Conservation (phyloP, 2,888 invertebrate genomes). For the Chrysina gloriosa region DNA sequence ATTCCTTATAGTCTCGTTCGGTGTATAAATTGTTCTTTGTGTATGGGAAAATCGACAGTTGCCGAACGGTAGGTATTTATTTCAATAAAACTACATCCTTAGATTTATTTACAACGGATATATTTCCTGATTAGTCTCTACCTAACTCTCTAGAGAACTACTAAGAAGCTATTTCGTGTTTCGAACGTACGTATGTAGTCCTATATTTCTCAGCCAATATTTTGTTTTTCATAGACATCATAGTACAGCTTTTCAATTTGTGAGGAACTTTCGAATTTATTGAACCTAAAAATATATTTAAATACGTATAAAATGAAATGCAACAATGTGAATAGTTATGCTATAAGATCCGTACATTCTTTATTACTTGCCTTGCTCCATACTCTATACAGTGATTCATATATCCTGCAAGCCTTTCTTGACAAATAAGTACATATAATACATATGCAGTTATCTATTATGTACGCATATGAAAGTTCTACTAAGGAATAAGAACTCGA, state of each 20-base stretch:
- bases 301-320: conserved; percentile 1
- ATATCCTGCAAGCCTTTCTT: too few relatives aligned
- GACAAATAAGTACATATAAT: too few relatives aligned
- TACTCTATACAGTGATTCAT: too few relatives aligned
- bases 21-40: conserved; percentile 36
- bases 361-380: too few relatives aligned
- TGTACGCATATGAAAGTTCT: too few relatives aligned
- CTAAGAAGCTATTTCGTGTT: conserved; percentile 49
- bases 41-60: conserved; percentile 11
- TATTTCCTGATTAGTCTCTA: conserved; percentile 48
- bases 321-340: neutral
- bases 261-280: conserved; percentile 18
- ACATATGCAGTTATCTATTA: too few relatives aligned
- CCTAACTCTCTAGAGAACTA: conserved; percentile 44
- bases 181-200: conserved; percentile 31
- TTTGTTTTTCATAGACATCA: conserved; percentile 34
- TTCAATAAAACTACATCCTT: conserved; percentile 45
- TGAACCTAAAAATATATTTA: neutral
- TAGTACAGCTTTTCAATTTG: conserved; percentile 20
- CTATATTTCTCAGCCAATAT: conserved; percentile 31
- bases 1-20: conserved; percentile 6
- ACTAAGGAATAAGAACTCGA: too few relatives aligned
- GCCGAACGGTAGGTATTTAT: conserved; percentile 44
- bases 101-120: conserved; percentile 46
- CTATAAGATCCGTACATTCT: too few relatives aligned